Evolutionary conservation across 1,140 invertebrate species (phyloP).

Genomic region (Anoplolepis gracilipes): DNA sequence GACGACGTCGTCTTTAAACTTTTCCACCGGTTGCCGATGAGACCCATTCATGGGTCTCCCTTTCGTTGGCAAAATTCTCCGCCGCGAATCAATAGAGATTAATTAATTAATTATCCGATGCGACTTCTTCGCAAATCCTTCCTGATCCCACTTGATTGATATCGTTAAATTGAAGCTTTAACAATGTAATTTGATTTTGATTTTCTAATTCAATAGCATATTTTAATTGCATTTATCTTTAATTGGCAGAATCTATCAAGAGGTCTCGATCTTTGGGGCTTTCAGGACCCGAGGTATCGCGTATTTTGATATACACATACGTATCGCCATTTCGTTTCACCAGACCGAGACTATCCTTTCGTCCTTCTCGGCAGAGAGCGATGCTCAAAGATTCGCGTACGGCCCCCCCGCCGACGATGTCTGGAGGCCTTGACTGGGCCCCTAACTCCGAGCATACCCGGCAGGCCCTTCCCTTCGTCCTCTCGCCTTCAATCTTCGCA

Average conservation of each 20-base stretch:
- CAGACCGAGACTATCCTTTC: conserved; percentile 46
- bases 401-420: conserved; percentile 68
- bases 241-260: conserved; percentile 1
- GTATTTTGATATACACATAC: conserved; percentile 7
- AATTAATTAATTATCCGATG: conserved; percentile 34
- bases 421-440: conserved; percentile 79
- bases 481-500: conserved; percentile 2
- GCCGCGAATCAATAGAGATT: conserved; percentile 15
- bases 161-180: too few relatives aligned
- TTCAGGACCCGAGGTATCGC: not conserved
- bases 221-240: not conserved
- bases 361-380: conserved; percentile 63
- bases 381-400: conserved; percentile 73
- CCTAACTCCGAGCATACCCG: conserved; percentile 57
- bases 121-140: not conserved
- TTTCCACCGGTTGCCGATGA: not conserved
- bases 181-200: not conserved
- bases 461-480: conserved; percentile 23
- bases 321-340: conserved; percentile 42
- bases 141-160: not conserved
- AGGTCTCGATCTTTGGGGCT: not conserved
- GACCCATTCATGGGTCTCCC: not conserved
- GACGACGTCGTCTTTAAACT: conserved; percentile 26
- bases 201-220: not conserved
- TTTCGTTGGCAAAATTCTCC: not conserved